Conservation (phyloP, 35 echinoderm and acorn worm genomes). For the Heliocidaris tuberculata region DNA sequence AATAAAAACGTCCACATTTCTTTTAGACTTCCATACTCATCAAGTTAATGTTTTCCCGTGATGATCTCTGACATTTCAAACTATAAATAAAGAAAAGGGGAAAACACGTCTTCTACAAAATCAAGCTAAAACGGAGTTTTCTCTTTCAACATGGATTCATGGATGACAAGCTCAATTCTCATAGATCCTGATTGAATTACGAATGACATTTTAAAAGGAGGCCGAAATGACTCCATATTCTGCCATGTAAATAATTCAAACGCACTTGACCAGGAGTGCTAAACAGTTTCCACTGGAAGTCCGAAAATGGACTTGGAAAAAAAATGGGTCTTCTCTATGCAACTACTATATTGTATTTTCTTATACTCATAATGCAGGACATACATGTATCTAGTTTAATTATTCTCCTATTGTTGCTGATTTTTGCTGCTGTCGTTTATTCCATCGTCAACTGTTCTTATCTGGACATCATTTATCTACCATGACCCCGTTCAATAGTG, state of each 20-base stretch:
- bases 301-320: not conserved
- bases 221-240: not conserved
- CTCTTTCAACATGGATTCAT: not conserved
- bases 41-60: not conserved
- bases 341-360: not conserved
- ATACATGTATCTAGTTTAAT: conserved; percentile 12
- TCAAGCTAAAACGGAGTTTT: not conserved
- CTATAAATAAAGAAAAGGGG: not conserved
- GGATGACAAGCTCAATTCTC: not conserved
- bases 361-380: not conserved
- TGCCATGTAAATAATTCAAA: not conserved
- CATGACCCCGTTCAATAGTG: not conserved
- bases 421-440: not conserved
- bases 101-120: not conserved
- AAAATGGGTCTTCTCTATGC: not conserved
- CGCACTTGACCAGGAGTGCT: not conserved
- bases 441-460: not conserved
- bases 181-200: conserved; percentile 12
- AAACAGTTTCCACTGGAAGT: not conserved
- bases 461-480: not conserved
- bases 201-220: conserved; percentile 17
- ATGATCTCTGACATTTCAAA: not conserved
- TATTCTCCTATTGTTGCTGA: not conserved
- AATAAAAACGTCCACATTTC: too few relatives aligned
- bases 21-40: not conserved